phyloP scores from a whole-genome alignment of 2,113 vertebrate genomes.

The Peromyscus californicus region DNA sequence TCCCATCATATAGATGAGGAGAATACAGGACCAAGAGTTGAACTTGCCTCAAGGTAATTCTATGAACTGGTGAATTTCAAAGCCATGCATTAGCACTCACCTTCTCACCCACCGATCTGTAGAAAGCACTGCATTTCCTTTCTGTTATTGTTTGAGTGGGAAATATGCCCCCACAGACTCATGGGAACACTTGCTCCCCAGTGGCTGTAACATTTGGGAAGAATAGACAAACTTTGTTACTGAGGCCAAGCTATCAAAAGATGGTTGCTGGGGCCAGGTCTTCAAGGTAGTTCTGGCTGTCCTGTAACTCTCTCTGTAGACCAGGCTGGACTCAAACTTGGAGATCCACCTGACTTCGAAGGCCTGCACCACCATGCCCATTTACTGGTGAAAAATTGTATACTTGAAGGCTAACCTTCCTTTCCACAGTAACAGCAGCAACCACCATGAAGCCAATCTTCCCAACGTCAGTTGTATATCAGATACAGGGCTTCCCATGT shows the following conservation, averaged over 20 bases:
- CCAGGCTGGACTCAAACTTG: background rate
- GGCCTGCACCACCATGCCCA: background rate
- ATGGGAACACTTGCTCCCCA: background rate
- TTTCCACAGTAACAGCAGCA: background rate
- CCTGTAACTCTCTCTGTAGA: background rate
- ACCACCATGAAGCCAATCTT: background rate
- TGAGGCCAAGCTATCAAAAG: background rate
- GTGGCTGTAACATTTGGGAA: background rate
- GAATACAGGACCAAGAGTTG: background rate
- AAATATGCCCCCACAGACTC: background rate
- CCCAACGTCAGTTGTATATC: too few species aligned
- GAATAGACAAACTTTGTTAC: background rate
- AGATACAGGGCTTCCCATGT: background rate
- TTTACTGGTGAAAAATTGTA: background rate
- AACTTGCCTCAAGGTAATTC: background rate
- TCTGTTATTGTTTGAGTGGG: background rate
- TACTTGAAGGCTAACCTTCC: background rate
- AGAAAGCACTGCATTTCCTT: background rate
- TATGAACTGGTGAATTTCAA: background rate
- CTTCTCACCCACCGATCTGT: background rate
- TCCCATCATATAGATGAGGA: background rate
- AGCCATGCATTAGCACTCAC: background rate
- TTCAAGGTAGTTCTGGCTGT: background rate
- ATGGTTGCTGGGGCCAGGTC: background rate
- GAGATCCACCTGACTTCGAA: background rate